Evolutionary conservation across 2,888 invertebrate genomes (phyloP).

Genomic region (Acanthosepion lycidas): DNA sequence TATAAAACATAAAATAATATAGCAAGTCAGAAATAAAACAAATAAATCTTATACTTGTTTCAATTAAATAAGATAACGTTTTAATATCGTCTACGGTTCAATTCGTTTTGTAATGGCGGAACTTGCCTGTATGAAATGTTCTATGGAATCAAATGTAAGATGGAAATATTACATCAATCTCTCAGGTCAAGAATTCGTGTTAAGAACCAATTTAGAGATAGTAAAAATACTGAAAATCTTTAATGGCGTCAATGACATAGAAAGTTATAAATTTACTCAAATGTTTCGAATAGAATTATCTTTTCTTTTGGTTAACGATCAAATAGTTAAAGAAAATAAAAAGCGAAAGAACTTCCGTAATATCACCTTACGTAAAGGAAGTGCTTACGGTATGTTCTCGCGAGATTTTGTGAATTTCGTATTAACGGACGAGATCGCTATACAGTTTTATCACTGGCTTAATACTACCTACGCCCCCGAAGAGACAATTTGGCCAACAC

Average conservation of each 20-base stretch:
- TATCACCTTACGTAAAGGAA: conserved; percentile 63
- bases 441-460: conserved; percentile 66
- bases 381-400: conserved; percentile 68
- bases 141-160: conserved; percentile 52
- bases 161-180: conserved; percentile 74
- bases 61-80: too few relatives aligned
- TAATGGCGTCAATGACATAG: conserved; percentile 72
- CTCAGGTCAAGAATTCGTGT: conserved; percentile 70
- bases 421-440: conserved; percentile 57
- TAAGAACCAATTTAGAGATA: conserved; percentile 71
- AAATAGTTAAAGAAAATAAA: conserved; percentile 45
- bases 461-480: conserved; percentile 69
- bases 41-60: too few relatives aligned
- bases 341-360: neutral
- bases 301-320: conserved; percentile 45
- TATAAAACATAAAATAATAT: too few relatives aligned
- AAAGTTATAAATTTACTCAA: conserved; percentile 54
- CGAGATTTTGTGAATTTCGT: conserved; percentile 67
- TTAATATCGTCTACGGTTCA: conserved; percentile 59
- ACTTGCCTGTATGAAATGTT: conserved; percentile 56
- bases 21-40: too few relatives aligned
- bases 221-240: conserved; percentile 67
- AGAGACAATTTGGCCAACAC: conserved; percentile 70
- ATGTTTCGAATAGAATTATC: neutral
- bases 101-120: conserved; percentile 57